A percentile compares a stretch with the other conserved stretches of the same genome.
Evolutionary conservation across 2,113 vertebrate genomes (phyloP).

Genomic region (Orcinus orca): DNA sequence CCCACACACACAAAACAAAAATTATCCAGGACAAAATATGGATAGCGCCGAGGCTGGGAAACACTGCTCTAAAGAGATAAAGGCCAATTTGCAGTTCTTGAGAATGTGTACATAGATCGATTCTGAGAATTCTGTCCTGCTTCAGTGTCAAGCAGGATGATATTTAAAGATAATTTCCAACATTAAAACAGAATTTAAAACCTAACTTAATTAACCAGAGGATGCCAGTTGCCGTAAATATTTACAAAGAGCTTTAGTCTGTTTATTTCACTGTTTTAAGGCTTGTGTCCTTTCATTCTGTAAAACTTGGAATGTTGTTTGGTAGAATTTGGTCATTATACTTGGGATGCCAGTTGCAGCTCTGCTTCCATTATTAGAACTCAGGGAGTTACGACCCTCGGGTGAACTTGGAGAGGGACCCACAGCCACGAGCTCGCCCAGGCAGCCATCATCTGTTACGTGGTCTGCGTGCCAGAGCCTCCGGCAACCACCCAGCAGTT

Average conservation of each 20-base stretch:
- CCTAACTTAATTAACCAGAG: neutral
- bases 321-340: neutral
- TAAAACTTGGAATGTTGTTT: neutral
- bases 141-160: neutral
- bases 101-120: neutral
- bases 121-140: neutral
- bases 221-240: neutral
- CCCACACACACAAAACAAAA: neutral
- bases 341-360: neutral
- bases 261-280: neutral
- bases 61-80: neutral
- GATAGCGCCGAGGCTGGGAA: fast-evolving
- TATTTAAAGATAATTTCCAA: neutral
- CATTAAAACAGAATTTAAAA: neutral
- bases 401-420: neutral
- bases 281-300: neutral
- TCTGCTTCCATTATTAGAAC: neutral
- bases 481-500: neutral
- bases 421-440: neutral
- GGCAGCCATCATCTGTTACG: neutral
- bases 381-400: neutral
- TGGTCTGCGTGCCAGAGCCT: neutral
- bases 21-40: neutral
- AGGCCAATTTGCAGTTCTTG: neutral
- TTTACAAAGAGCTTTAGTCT: neutral